phyloP scores from a whole-genome alignment of 1,140 invertebrate species.

The Trichogramma pretiosum region DNA sequence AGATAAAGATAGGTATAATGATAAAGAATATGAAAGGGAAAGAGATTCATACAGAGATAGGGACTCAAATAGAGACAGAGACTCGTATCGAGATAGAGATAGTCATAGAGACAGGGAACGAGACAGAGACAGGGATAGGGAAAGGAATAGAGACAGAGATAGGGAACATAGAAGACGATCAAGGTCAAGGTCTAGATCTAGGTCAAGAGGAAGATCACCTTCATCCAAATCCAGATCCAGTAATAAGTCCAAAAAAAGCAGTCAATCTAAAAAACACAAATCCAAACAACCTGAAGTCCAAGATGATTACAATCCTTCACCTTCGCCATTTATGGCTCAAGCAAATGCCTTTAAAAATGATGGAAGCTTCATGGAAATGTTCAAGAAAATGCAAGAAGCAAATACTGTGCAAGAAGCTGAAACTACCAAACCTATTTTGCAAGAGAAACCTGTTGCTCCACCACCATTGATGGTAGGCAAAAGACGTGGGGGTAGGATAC shows the following conservation, averaged over 20 bases:
- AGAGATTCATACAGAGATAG: conserved; percentile 31
- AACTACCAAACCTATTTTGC: conserved; percentile 34
- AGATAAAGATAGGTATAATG: conserved; percentile 7
- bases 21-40: conserved; percentile 33
- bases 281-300: conserved; percentile 29
- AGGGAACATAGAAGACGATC: conserved; percentile 34
- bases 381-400: conserved; percentile 76
- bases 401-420: conserved; percentile 34
- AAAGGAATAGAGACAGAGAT: conserved; percentile 24
- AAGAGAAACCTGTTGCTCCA: conserved; percentile 45
- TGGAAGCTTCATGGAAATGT: conserved; percentile 81
- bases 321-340: too few relatives aligned
- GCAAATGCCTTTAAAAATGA: conserved; percentile 72
- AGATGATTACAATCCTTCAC: too few relatives aligned
- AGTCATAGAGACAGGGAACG: conserved; percentile 23
- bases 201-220: too few relatives aligned
- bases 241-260: too few relatives aligned
- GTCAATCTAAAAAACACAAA: too few relatives aligned
- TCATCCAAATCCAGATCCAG: conserved; percentile 29
- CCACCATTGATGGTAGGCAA: conserved; percentile 67
- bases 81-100: conserved; percentile 26
- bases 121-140: conserved; percentile 27
- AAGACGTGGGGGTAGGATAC: conserved; percentile 70
- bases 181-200: conserved; percentile 28
- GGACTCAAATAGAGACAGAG: conserved; percentile 26